Conservation (phyloP, 30 jellyfish, hydroid and myxozoan genomes). For the Hydractinia symbiolongicarpus region DNA sequence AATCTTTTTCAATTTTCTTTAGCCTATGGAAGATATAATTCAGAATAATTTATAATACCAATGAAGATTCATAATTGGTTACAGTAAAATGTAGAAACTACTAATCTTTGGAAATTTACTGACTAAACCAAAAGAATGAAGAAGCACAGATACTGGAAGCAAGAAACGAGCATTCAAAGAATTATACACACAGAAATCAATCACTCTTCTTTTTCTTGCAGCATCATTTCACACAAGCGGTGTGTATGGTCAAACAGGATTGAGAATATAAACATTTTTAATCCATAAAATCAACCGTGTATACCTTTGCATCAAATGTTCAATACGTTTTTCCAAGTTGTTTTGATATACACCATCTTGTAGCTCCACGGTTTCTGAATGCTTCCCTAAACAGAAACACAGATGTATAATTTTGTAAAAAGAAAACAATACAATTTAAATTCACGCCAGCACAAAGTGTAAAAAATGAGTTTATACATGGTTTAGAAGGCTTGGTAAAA, state of each 20-base stretch:
- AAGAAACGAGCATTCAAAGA: not conserved
- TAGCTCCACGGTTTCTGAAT: constrained; percentile 38
- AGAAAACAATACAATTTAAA: too few species aligned
- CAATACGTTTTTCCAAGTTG: constrained; percentile 55
- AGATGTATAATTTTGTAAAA: not conserved
- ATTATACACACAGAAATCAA: too few species aligned
- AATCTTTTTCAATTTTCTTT: constrained; percentile 27
- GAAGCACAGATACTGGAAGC: not conserved
- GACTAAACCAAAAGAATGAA: not conserved
- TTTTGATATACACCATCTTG: constrained; percentile 70
- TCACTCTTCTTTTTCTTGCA: too few species aligned
- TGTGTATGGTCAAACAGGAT: too few species aligned
- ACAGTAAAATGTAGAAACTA: too few species aligned
- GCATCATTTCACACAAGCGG: too few species aligned
- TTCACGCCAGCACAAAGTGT: too few species aligned
- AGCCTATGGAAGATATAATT: constrained; percentile 11
- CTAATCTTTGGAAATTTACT: too few species aligned
- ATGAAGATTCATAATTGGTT: too few species aligned
- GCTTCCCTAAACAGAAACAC: constrained; percentile 51
- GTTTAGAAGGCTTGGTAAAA: constrained; percentile 34
- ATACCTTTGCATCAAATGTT: constrained; percentile 40
- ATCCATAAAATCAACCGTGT: not conserved
- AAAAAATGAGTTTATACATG: constrained; percentile 24
- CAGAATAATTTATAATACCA: too few species aligned
- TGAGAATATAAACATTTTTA: too few species aligned